phyloP scores from a whole-genome alignment of 2,888 invertebrate genomes.

The Stratiomys singularior region DNA sequence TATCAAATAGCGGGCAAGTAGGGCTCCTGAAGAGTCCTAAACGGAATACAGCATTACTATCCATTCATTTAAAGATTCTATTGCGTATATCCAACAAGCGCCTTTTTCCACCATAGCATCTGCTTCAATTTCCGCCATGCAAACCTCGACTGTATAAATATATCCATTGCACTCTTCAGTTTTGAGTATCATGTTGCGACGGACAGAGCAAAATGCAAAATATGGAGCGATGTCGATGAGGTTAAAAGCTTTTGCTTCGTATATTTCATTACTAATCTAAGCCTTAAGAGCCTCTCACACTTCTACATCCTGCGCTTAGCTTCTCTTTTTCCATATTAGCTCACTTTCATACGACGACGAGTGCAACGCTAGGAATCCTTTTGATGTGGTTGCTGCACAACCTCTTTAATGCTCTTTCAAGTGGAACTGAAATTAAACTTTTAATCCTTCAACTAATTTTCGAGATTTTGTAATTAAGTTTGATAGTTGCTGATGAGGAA shows the following conservation, averaged over 20 bases:
- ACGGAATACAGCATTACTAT: too few species aligned
- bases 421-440: slow-evolving; percentile 41
- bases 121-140: too few species aligned
- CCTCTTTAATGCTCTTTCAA: slow-evolving; percentile 36
- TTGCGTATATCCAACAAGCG: too few species aligned
- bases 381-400: slow-evolving; percentile 39
- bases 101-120: too few species aligned
- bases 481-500: slow-evolving; percentile 33
- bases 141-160: background rate
- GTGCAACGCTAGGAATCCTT: slow-evolving; percentile 32
- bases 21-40: too few species aligned
- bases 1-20: too few species aligned
- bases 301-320: too few species aligned
- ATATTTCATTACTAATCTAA: slow-evolving; percentile 38
- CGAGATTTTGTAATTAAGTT: slow-evolving; percentile 42
- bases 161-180: background rate
- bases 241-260: slow-evolving; percentile 20
- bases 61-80: too few species aligned
- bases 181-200: background rate
- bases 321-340: background rate
- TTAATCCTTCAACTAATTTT: slow-evolving; percentile 43
- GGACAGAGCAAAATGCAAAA: background rate
- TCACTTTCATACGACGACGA: slow-evolving; percentile 15
- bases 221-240: slow-evolving; percentile 22
- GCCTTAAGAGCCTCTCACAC: slow-evolving; percentile 7